These are phyloP conservation scores for Thripadectes ignobilis DNA, from an alignment of 2,797 vertebrate genomes.

Conservation along the genomic window DNA sequence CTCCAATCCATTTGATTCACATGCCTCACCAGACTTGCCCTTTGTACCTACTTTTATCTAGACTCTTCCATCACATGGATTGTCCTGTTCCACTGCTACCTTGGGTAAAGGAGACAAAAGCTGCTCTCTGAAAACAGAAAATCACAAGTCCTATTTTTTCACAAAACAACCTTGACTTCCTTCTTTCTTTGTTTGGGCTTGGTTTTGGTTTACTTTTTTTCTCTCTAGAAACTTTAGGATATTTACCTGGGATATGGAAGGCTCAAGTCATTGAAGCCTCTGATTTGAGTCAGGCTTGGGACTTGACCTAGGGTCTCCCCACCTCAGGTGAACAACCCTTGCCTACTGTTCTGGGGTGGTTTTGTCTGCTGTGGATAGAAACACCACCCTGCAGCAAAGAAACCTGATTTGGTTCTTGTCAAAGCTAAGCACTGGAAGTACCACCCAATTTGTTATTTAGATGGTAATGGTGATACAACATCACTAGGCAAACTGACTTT, in stretches of 20 bases:
- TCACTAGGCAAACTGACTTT: not conserved
- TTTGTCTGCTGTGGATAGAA: not conserved
- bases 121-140: not conserved
- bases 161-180: not conserved
- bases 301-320: not conserved
- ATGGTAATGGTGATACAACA: not conserved
- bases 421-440: not conserved
- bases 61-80: not conserved
- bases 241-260: not conserved
- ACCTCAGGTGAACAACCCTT: not conserved
- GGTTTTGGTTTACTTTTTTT: not conserved
- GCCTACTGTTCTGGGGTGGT: not conserved
- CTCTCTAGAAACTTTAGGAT: not conserved
- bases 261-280: not conserved
- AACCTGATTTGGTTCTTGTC: not conserved
- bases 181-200: not conserved
- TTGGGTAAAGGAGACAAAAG: not conserved
- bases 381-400: not conserved
- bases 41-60: not conserved
- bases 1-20: not conserved
- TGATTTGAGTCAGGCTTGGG: not conserved
- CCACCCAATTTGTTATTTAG: not conserved
- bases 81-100: not conserved
- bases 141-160: not conserved
- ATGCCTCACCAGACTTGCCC: not conserved